These are phyloP conservation scores for Tenebrosternarchus preto DNA, from an alignment of 2,113 vertebrate species.

Conservation along the genomic window DNA sequence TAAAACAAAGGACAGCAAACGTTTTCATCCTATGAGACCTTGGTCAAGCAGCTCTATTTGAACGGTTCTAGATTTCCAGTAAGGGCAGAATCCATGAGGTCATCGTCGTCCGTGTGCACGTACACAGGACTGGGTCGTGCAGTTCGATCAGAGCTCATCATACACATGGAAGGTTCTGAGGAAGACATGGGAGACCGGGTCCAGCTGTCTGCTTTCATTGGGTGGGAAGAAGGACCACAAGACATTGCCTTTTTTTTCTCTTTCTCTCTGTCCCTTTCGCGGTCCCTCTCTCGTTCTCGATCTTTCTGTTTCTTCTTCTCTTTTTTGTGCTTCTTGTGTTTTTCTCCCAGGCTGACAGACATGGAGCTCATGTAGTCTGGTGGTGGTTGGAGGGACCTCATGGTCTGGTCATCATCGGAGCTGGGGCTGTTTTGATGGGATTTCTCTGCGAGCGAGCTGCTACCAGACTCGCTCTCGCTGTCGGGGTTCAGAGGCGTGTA, in stretches of 20 bases:
- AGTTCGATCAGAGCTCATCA: conserved; percentile 86
- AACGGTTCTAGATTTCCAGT: conserved; percentile 82
- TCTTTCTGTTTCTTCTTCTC: conserved; percentile 97
- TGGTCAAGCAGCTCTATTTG: conserved; percentile 28
- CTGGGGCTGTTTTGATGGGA: conserved; percentile 98
- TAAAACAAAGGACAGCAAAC: conserved; percentile 9
- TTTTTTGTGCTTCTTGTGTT: conserved; percentile 99
- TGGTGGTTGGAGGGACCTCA: conserved; percentile 69
- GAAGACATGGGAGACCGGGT: conserved; percentile 91
- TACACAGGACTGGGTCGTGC: conserved; percentile 88
- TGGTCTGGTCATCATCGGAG: conserved; percentile 89
- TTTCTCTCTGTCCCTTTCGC: conserved; percentile 85
- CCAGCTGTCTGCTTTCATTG: conserved; percentile 92
- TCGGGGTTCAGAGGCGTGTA: conserved; percentile 94
- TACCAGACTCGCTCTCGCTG: conserved; percentile 97
- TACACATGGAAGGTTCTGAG: conserved; percentile 82
- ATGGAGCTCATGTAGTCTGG: conserved; percentile 78
- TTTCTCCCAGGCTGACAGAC: conserved; percentile 88
- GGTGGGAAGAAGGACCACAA: conserved; percentile 72
- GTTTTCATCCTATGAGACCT: neutral
- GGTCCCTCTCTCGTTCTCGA: conserved; percentile 82
- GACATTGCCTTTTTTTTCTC: conserved; percentile 83
- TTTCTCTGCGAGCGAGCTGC: conserved; percentile 92
- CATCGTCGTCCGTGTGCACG: conserved; percentile 92
- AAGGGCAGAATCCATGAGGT: conserved; percentile 95